Conservation (phyloP, 2,113 vertebrate genomes). For the Vireo altiloquus region DNA sequence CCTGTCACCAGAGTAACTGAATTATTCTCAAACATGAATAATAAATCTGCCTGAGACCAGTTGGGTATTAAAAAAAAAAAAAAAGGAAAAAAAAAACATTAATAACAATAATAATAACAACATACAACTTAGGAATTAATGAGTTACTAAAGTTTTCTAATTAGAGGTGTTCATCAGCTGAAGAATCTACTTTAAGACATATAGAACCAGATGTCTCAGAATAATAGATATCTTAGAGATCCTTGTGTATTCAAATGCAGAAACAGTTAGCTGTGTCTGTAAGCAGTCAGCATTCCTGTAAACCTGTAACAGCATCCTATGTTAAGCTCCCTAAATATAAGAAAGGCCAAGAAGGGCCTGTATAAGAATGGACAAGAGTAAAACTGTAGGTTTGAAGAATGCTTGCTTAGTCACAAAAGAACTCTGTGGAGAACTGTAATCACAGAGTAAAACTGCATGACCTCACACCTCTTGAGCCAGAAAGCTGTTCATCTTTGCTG, state of each 20-base stretch:
- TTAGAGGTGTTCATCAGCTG: background rate
- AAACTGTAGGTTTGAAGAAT: background rate
- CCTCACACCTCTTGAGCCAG: background rate
- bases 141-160: background rate
- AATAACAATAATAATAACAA: background rate
- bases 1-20: background rate
- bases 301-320: background rate
- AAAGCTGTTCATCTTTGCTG: background rate
- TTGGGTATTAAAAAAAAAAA: background rate
- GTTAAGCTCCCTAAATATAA: background rate
- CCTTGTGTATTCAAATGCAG: background rate
- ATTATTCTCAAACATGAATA: background rate
- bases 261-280: background rate
- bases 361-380: background rate
- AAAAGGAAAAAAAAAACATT: background rate
- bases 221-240: background rate
- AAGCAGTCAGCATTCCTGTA: background rate
- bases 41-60: background rate
- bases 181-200: background rate
- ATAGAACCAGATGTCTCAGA: background rate
- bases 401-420: background rate
- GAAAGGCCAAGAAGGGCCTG: background rate
- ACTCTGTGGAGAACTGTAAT: background rate
- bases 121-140: background rate
- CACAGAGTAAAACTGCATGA: background rate